Conservation (phyloP, 2,888 invertebrate species). For the Linnaemya vulpina region DNA sequence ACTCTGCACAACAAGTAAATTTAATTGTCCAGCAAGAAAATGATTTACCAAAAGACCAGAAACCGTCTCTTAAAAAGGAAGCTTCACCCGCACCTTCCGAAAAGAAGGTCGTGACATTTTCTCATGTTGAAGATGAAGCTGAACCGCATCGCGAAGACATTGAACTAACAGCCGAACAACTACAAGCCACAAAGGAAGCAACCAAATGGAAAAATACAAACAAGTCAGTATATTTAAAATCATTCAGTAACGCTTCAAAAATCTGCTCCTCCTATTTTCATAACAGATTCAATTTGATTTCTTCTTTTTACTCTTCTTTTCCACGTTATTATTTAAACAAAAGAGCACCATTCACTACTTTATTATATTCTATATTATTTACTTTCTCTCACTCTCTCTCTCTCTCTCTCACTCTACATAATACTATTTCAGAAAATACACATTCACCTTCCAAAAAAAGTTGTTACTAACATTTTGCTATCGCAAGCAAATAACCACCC, state of each 20-base stretch:
- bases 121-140: slow-evolving; percentile 82
- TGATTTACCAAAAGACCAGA: slow-evolving; percentile 78
- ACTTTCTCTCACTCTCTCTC: too few species aligned
- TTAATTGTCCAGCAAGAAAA: slow-evolving; percentile 56
- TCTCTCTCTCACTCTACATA: slow-evolving; percentile 30
- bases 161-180: slow-evolving; percentile 79
- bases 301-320: neutral
- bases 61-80: slow-evolving; percentile 81
- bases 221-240: slow-evolving; percentile 57
- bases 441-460: slow-evolving; percentile 78
- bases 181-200: slow-evolving; percentile 76
- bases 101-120: slow-evolving; percentile 84
- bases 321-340: neutral
- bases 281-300: slow-evolving; percentile 10
- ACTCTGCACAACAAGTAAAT: slow-evolving; percentile 1
- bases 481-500: slow-evolving; percentile 66
- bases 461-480: slow-evolving; percentile 79
- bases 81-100: slow-evolving; percentile 83
- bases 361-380: neutral
- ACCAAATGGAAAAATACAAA: slow-evolving; percentile 57
- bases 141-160: slow-evolving; percentile 82
- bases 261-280: neutral
- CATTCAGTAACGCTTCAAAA: neutral
- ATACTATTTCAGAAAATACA: slow-evolving; percentile 78
- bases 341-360: too few species aligned